phyloP scores from a whole-genome alignment of 2,888 invertebrate genomes.

The Ormyrus nitidulus region DNA sequence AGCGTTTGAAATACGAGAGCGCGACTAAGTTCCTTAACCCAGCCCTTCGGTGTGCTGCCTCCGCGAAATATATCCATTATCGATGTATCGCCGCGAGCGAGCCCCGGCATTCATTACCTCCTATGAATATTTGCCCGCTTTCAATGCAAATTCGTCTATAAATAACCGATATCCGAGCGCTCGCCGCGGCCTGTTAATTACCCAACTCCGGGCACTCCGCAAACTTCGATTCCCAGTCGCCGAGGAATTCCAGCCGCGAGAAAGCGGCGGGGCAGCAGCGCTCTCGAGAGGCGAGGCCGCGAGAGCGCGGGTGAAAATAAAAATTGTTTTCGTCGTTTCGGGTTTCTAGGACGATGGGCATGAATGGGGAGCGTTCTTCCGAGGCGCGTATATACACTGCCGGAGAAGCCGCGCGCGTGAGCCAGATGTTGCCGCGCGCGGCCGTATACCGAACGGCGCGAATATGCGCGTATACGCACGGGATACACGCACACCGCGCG shows the following conservation, averaged over 20 bases:
- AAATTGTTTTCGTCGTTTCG: conserved; percentile 73
- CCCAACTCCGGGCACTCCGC: no score
- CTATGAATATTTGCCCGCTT: background rate
- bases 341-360: conserved; percentile 70
- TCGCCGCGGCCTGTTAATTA: background rate
- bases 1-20: conserved; percentile 65
- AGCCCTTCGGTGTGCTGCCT: background rate
- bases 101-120: background rate
- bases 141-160: conserved; percentile 10
- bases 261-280: background rate
- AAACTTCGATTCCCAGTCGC: no score
- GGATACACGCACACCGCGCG: conserved; percentile 3
- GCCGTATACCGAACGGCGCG: background rate
- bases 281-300: no score
- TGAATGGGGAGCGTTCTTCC: conserved; percentile 65
- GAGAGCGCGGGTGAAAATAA: conserved; percentile 47
- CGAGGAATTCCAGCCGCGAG: background rate
- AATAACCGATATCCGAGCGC: background rate
- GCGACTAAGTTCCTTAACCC: conserved; percentile 55
- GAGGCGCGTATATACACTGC: background rate
- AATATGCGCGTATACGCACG: background rate
- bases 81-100: no score
- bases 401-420: conserved; percentile 18
- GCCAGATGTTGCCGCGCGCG: conserved; percentile 43
- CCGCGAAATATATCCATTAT: conserved; percentile 9